Base-by-base conservation (phyloP, 2,888 invertebrate genomes). In the Marronus borbonicus region DNA sequence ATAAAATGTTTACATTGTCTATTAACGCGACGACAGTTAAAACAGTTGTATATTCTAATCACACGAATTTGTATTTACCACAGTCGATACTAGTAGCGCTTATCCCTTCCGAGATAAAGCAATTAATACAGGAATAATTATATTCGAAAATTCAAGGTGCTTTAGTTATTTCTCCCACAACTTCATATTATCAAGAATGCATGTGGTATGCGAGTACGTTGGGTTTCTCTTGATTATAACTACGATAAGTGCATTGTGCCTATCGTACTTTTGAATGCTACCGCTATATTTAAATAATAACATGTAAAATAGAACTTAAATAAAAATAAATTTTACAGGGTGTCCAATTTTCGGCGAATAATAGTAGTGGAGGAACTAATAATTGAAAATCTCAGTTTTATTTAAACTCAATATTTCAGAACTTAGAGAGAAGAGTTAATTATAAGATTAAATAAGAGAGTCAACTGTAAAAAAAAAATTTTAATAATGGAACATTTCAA, bases 1-100 rank as follows among this genome's bases (percentile, higher is more conserved):
- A 72, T 44, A 39, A 72, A 72, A 72, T 39, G 44, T 74, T 74
- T 74, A 74, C 72, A 60, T 55, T 60, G 55, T 44, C 55, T 74
- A 74, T 74, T 74, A 74, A 60, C 72, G 44, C 44, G 4, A 60
- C 24, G 24, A 14, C 20, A 12, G 36, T 31, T 17, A 58, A 36
- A 74, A 74, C 20, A 74, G 44, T 60, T 24, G 49, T 44, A 36
- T 28, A 12, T 10, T 10, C 28, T 20, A 28, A 10, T 50, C 68
- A 50, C 14, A 28, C 24, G 39, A 65, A 65, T 50, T 20, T 50
- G 14, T 50, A 17, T 49, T 68, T 68, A 28, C 39, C 50, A 24
- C 50, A 8, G 8, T 58, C 20, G 7, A 17, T 58, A 10, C 28
- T n/a, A 31, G 24, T 31, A 31, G 20, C 50, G n/a, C 20, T 50